Evolutionary conservation across 2,113 vertebrate species (phyloP).

Genomic region (Channa argus): DNA sequence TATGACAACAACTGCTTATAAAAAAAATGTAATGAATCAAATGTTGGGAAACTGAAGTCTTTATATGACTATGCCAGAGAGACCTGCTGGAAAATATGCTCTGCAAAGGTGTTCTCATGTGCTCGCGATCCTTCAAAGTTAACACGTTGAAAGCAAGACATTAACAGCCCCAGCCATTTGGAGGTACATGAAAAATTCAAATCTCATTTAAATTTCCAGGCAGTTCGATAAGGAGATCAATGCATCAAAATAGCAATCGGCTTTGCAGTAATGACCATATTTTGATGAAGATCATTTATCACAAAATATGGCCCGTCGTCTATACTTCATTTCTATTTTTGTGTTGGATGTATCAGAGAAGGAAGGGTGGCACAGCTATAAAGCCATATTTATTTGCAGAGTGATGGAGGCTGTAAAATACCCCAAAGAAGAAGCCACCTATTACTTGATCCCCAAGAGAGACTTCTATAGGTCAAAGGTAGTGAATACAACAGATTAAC

Average conservation of each 20-base stretch:
- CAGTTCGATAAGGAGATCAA: constrained; percentile 69
- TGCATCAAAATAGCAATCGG: constrained; percentile 72
- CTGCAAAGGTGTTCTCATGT: constrained; percentile 47
- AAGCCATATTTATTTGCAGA: constrained; percentile 49
- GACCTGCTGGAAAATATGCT: constrained; percentile 39
- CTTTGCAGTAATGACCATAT: constrained; percentile 66
- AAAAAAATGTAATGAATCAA: constrained; percentile 45
- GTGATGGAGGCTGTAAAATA: constrained; percentile 34
- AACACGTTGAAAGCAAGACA: constrained; percentile 58
- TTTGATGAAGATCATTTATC: constrained; percentile 66
- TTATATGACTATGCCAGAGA: constrained; percentile 37
- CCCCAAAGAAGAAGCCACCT: constrained; percentile 26
- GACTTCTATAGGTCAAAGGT: constrained; percentile 48
- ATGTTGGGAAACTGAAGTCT: constrained; percentile 51
- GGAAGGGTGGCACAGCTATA: constrained; percentile 34
- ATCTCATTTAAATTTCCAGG: constrained; percentile 77
- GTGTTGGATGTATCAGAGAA: constrained; percentile 32
- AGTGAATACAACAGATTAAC: constrained; percentile 3
- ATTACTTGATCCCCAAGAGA: constrained; percentile 29
- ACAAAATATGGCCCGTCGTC: constrained; percentile 60
- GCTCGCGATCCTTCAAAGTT: constrained; percentile 51
- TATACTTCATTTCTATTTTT: constrained; percentile 39
- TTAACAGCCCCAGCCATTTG: constrained; percentile 68
- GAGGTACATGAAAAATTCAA: constrained; percentile 80
- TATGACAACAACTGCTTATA: constrained; percentile 19